phyloP scores from a whole-genome alignment of 1,140 invertebrate genomes.

The Babylonia areolata region DNA sequence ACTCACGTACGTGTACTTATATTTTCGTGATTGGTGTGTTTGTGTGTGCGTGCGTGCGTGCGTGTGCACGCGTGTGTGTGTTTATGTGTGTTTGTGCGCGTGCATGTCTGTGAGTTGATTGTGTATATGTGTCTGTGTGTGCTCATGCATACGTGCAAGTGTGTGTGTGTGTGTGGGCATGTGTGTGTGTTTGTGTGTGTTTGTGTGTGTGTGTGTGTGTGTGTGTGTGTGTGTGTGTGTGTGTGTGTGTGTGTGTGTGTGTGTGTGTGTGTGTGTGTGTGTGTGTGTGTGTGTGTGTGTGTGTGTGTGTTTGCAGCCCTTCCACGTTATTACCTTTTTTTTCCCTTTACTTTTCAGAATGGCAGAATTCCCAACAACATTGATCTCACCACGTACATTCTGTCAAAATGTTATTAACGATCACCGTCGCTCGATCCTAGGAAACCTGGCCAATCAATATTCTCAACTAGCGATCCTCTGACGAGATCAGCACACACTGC shows the following conservation, averaged over 20 bases:
- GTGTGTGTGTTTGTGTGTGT: background rate
- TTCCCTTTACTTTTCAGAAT: too few species aligned
- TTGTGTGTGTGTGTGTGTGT: background rate
- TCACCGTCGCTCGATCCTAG: too few species aligned
- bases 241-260: background rate
- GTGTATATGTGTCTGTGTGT: background rate
- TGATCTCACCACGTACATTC: too few species aligned
- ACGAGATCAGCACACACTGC: too few species aligned
- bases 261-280: slow-evolving; percentile 11
- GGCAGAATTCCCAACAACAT: too few species aligned
- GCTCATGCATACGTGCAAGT: background rate
- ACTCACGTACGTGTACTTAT: too few species aligned
- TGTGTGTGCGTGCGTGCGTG: background rate
- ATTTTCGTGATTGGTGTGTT: too few species aligned
- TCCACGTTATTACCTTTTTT: too few species aligned
- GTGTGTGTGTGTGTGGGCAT: background rate
- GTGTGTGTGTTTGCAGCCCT: background rate
- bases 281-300: background rate
- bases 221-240: background rate
- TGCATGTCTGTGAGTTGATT: background rate
- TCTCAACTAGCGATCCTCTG: too few species aligned
- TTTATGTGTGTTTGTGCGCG: background rate
- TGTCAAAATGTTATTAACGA: too few species aligned
- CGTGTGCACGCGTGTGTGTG: background rate
- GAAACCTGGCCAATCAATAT: too few species aligned